These are phyloP conservation scores for Nyleta sp. DNA, from an alignment of 2,888 invertebrate species.

Conservation along the genomic window DNA sequence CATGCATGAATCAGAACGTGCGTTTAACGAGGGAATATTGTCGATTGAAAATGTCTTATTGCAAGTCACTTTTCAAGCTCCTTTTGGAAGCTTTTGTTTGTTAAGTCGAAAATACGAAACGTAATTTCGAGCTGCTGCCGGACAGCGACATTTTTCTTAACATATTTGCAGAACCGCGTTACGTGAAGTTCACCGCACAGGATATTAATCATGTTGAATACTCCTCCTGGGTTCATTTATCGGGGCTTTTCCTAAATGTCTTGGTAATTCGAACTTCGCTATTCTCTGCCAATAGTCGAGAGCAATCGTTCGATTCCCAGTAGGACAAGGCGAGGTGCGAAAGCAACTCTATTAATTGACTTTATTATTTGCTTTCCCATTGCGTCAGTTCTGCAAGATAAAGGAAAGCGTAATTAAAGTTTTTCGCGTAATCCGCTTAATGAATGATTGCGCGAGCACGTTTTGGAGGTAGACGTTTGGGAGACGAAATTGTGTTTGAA, in stretches of 20 bases:
- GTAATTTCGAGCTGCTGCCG: neutral
- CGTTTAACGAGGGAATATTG: no score
- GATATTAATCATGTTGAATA: slow-evolving; percentile 37
- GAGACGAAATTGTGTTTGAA: no score
- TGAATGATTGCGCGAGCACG: neutral
- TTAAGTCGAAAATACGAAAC: neutral
- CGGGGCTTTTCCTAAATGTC: slow-evolving; percentile 12
- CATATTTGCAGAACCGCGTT: slow-evolving; percentile 1
- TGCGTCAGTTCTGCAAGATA: neutral
- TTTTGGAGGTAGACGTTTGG: no score
- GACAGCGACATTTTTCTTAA: slow-evolving; percentile 13
- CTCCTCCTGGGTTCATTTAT: slow-evolving; percentile 17
- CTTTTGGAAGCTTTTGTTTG: neutral
- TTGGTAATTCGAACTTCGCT: slow-evolving; percentile 29
- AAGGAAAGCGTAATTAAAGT: neutral
- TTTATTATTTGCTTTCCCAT: slow-evolving; percentile 13
- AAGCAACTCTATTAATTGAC: slow-evolving; percentile 17
- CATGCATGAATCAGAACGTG: no score
- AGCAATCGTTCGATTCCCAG: slow-evolving; percentile 19
- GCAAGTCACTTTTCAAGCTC: no score
- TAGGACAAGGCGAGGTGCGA: neutral
- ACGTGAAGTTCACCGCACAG: slow-evolving; percentile 9
- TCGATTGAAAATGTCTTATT: no score
- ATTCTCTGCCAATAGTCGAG: slow-evolving; percentile 8
- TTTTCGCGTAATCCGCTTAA: neutral